Conservation (phyloP, 1,140 invertebrate species). For the Papilio dardanus region DNA sequence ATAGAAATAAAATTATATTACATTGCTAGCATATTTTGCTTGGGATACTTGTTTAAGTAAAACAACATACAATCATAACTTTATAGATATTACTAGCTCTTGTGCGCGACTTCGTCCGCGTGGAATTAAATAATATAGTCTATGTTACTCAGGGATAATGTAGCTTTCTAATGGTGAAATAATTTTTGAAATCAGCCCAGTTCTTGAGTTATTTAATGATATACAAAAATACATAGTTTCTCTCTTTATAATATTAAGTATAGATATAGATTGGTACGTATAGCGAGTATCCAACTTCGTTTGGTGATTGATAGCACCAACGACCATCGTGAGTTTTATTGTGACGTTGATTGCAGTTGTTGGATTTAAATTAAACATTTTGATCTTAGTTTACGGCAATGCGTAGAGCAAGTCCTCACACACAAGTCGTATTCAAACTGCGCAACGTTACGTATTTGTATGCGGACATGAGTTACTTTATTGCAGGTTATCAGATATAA, state of each 20-base stretch:
- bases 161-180: too few species aligned
- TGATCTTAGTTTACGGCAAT: constrained; percentile 13
- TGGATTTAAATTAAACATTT: neutral
- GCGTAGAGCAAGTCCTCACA: neutral
- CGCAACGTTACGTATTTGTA: constrained; percentile 17
- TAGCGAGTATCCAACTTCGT: neutral
- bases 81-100: too few species aligned
- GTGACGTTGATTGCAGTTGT: neutral
- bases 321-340: neutral
- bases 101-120: too few species aligned
- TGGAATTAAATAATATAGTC: too few species aligned
- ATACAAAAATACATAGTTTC: too few species aligned
- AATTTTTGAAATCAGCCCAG: too few species aligned
- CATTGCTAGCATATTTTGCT: neutral
- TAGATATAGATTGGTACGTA: too few species aligned
- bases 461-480: constrained; percentile 9
- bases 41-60: too few species aligned
- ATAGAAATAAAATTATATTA: neutral
- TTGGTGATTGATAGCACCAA: neutral
- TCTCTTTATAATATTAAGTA: too few species aligned
- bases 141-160: too few species aligned
- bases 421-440: constrained; percentile 10
- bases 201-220: too few species aligned
- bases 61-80: too few species aligned
- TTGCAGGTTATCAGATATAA: constrained; percentile 24